Evolutionary conservation across 2,888 invertebrate species (phyloP), one percentile per base, ranked within the genome.

Genomic region (Volucella inanis): DNA sequence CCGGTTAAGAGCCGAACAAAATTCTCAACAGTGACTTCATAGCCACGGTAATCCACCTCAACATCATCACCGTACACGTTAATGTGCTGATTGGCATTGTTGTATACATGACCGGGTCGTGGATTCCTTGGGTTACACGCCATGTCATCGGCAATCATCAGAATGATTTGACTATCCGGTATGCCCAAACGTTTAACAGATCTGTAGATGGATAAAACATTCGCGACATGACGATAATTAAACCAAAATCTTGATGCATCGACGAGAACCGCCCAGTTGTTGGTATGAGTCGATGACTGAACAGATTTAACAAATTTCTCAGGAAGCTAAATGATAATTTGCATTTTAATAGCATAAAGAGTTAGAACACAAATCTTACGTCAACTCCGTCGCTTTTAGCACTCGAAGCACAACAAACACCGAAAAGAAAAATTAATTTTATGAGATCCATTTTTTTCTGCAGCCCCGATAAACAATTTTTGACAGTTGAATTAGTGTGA

Each of bases 131-230:
- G 96, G 93, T 99, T 99, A 90, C 99, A 99, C 0, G 99, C 99
- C 98, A 99, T 99, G 90, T 99, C 99, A 92, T 99, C 99, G 1
- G 99, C 99, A 87, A 99, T 96, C 99, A 99, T 99, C 72, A 99
- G 92, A 87, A 99, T 99, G 74, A 99, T 99, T 92, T 99, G 99
- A 76, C 97, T 97, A 91, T 99, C 99, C 0, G 99, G 99, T 88
- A 99, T 99, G n/a, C 99, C 99, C 3, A 99, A 93, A 14, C 99
- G 94, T 92, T 99, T 99, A 0, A 99, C 98, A 90, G 98, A 98
- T 11, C 99, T 95, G 91, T 99, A 99, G 86, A 99, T 98, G 0
- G 99, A 99, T 15, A 99, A 92, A 0, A 99, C 99, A 92, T 99
- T 99, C 3, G 99, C 99, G 41, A 99, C 98, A 94, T 99, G 99